phyloP scores from a whole-genome alignment of 2,113 vertebrate genomes.

The Montifringilla adamsi region DNA sequence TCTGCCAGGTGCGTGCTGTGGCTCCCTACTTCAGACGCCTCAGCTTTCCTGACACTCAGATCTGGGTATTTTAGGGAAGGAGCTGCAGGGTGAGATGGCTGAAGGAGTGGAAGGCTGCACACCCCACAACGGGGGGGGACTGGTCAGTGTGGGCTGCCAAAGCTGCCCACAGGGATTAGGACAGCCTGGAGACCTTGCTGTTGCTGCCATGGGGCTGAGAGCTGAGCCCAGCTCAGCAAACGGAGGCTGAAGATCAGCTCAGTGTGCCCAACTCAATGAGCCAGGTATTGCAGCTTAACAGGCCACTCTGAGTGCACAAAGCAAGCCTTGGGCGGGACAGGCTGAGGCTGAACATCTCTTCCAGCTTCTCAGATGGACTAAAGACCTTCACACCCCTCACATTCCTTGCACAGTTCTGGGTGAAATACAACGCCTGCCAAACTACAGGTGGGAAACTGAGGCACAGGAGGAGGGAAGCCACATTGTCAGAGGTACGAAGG shows the following conservation, averaged over 20 bases:
- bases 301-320: neutral
- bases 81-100: neutral
- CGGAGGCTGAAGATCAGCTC: too few relatives aligned
- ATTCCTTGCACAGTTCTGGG: neutral
- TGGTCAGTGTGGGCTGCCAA: neutral
- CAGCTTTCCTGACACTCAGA: neutral
- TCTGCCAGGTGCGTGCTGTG: neutral
- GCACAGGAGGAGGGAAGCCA: accelerated
- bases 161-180: neutral
- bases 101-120: neutral
- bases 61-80: neutral
- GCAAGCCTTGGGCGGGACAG: neutral
- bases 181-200: neutral
- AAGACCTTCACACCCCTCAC: neutral
- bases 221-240: neutral
- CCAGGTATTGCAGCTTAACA: neutral
- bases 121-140: too few relatives aligned
- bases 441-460: neutral
- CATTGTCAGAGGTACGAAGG: neutral
- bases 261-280: neutral
- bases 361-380: neutral
- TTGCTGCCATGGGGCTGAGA: neutral
- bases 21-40: neutral
- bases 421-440: neutral
- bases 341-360: neutral